Evolutionary conservation across 2,797 vertebrate species (phyloP).

Genomic region (Australoheros facetus): DNA sequence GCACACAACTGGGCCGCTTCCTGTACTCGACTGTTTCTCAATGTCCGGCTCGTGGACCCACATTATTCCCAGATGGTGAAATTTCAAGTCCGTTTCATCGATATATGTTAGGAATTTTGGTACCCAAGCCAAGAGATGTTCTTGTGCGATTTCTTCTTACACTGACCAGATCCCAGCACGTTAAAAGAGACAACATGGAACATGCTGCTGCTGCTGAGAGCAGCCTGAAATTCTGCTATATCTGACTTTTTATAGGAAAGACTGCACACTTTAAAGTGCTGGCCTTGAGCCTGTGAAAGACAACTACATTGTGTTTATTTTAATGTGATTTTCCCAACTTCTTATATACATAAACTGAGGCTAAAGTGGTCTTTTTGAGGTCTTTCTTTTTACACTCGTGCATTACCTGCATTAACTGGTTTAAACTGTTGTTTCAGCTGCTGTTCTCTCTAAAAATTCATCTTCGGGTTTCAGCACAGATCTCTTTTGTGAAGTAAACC

Average conservation of each 20-base stretch:
- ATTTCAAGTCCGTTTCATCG: not conserved
- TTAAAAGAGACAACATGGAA: not conserved
- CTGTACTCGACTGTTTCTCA: not conserved
- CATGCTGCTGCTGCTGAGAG: no score
- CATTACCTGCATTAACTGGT: not conserved
- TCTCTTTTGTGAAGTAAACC: not conserved
- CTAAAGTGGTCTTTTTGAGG: not conserved
- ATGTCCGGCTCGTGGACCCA: slow-evolving; percentile 6
- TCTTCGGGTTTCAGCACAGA: not conserved
- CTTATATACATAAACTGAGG: not conserved
- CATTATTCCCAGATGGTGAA: not conserved
- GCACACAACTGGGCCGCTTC: slow-evolving; percentile 21
- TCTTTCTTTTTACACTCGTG: not conserved
- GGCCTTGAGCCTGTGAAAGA: not conserved
- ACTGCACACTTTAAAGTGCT: no score
- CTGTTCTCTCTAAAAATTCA: not conserved
- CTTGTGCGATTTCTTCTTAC: no score
- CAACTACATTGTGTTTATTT: not conserved
- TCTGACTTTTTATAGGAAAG: no score
- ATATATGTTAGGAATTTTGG: no score
- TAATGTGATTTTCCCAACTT: not conserved
- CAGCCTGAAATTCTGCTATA: not conserved
- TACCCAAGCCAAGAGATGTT: no score
- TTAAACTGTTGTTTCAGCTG: not conserved
- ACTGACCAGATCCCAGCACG: no score